Percentiles rank a stretch among this genome's conserved stretches.
phyloP scores from a whole-genome alignment of 2,888 invertebrate genomes.

The Lasioglossum villosulum region DNA sequence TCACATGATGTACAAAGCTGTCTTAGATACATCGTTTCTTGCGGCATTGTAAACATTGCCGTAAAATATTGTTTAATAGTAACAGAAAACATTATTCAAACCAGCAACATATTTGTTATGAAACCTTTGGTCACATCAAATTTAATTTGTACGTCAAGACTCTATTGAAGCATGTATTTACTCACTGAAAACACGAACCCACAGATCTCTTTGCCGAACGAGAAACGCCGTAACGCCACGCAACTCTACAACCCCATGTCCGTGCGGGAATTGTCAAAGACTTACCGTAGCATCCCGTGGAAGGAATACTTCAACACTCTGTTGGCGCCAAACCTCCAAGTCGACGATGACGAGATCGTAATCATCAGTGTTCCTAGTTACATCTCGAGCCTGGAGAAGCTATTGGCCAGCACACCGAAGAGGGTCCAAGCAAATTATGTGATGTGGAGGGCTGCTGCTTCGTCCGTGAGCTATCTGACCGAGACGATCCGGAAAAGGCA shows the following conservation, averaged over 20 bases:
- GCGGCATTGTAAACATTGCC: not conserved
- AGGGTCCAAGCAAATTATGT: constrained; percentile 94
- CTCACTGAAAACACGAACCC: not conserved
- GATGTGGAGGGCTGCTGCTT: constrained; percentile 95
- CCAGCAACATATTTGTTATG: not conserved
- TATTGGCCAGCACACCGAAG: constrained; percentile 87
- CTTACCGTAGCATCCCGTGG: constrained; percentile 93
- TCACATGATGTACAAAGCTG: not conserved
- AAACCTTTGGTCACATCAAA: not conserved
- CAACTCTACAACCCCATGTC: constrained; percentile 97
- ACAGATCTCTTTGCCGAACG: constrained; percentile 87
- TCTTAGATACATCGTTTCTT: not conserved
- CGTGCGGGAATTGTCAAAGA: constrained; percentile 90
- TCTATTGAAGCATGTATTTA: not conserved
- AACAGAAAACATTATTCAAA: not conserved
- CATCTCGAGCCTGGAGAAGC: constrained; percentile 89
- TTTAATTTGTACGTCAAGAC: not conserved
- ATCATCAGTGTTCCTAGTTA: constrained; percentile 95
- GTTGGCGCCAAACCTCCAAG: constrained; percentile 88
- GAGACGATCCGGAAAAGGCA: constrained; percentile 92
- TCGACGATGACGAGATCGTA: constrained; percentile 90
- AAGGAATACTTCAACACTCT: constrained; percentile 93
- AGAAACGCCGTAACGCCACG: constrained; percentile 95
- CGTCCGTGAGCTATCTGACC: constrained; percentile 92
- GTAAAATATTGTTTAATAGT: not conserved